Conservation (phyloP, 2,797 vertebrate species). For the Sylvilagus floridanus region DNA sequence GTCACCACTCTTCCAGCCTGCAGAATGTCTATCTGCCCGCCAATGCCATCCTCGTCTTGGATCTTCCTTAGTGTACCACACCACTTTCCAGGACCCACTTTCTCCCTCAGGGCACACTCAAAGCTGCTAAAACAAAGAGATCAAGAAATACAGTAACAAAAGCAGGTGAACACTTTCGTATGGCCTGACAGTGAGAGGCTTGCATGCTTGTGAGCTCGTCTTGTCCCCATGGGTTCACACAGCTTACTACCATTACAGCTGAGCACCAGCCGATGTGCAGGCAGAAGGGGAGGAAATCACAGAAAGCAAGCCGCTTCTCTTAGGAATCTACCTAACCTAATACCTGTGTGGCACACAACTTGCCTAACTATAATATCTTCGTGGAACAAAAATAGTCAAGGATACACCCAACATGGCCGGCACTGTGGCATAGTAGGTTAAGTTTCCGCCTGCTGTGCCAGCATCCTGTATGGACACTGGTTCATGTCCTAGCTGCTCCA, state of each 20-base stretch:
- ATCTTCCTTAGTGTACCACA: conserved; percentile 13
- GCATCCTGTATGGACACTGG: too few relatives aligned
- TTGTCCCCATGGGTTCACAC: neutral
- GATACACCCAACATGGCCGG: too few relatives aligned
- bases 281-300: neutral
- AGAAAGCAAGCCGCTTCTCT: neutral
- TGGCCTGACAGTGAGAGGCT: neutral
- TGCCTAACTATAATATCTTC: neutral
- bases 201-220: neutral
- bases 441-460: too few relatives aligned
- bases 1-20: conserved; percentile 9
- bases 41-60: neutral
- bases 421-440: too few relatives aligned
- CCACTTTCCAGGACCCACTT: neutral
- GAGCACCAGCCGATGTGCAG: neutral
- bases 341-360: neutral
- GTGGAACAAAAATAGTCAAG: neutral
- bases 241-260: neutral
- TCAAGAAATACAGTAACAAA: neutral
- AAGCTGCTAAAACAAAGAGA: neutral
- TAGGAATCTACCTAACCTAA: conserved; percentile 9
- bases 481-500: too few relatives aligned
- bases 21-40: neutral
- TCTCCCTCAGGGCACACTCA: neutral
- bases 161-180: conserved; percentile 6